Conservation (phyloP, 2,888 invertebrate species). For the Leptinotarsa rubiginosa region DNA sequence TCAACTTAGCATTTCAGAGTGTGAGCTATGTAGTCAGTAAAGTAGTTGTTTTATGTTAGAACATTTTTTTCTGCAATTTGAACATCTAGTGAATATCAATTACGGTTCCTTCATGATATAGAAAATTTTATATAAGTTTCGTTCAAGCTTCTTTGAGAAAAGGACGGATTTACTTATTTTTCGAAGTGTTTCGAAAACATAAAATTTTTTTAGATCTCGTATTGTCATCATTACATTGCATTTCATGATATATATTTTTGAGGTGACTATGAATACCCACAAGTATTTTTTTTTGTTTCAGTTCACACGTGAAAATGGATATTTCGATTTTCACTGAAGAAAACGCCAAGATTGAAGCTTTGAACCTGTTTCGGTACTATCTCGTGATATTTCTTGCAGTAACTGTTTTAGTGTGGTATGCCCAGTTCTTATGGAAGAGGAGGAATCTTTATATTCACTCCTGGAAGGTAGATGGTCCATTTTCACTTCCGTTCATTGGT, state of each 20-base stretch:
- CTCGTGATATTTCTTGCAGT: not conserved
- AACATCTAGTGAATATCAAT: too few species aligned
- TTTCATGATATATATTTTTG: not conserved
- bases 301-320: not conserved
- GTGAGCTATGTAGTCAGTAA: too few species aligned
- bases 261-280: not conserved
- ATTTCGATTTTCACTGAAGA: not conserved
- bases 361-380: not conserved
- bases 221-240: too few species aligned
- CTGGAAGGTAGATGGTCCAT: conserved; percentile 60
- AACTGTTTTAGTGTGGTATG: not conserved
- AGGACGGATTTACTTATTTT: too few species aligned
- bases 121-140: too few species aligned
- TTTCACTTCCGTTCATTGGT: conserved; percentile 36
- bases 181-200: too few species aligned
- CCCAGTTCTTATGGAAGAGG: conserved; percentile 61
- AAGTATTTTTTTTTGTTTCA: not conserved
- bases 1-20: too few species aligned
- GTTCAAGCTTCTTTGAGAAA: too few species aligned
- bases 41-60: too few species aligned
- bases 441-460: conserved; percentile 68
- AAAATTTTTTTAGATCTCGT: not conserved
- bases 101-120: too few species aligned
- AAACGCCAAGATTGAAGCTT: not conserved
- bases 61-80: too few species aligned